Percentiles rank a stretch among this genome's conserved stretches.
Evolutionary conservation across 2,113 vertebrate genomes (phyloP).

Genomic region (Callipepla squamata): DNA sequence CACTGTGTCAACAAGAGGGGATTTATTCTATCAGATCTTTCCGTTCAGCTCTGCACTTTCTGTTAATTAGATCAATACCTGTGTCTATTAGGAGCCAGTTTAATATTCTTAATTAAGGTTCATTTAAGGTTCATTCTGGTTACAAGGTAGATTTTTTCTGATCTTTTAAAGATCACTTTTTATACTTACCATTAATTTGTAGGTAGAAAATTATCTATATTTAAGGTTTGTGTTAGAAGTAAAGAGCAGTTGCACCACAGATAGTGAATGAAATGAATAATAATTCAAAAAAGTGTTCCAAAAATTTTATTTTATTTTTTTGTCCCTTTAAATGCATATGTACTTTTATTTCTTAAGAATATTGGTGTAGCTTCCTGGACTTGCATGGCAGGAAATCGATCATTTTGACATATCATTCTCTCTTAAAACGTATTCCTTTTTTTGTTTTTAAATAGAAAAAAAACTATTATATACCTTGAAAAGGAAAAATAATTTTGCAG

Average conservation of each 20-base stretch:
- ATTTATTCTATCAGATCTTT: conserved; percentile 40
- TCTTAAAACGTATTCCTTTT: neutral
- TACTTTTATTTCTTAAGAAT: neutral
- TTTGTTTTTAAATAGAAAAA: neutral
- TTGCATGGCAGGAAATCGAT: neutral
- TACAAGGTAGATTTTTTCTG: neutral
- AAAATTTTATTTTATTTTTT: neutral
- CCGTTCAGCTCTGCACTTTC: conserved; percentile 28
- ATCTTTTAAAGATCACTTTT: neutral
- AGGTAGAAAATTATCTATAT: neutral
- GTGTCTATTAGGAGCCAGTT: conserved; percentile 14
- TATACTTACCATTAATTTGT: neutral
- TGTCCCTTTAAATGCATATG: neutral
- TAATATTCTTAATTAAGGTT: conserved; percentile 59
- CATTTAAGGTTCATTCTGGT: conserved; percentile 46
- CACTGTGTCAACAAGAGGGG: neutral
- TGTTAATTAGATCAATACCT: conserved; percentile 65
- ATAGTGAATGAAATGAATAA: neutral
- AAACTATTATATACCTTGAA: neutral
- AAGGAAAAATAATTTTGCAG: neutral
- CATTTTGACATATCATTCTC: neutral
- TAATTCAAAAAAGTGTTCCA: neutral
- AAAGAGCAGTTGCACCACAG: neutral
- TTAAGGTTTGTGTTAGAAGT: neutral
- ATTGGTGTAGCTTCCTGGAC: neutral